phyloP scores from a whole-genome alignment of 2,113 vertebrate genomes.

The Condylura cristata region DNA sequence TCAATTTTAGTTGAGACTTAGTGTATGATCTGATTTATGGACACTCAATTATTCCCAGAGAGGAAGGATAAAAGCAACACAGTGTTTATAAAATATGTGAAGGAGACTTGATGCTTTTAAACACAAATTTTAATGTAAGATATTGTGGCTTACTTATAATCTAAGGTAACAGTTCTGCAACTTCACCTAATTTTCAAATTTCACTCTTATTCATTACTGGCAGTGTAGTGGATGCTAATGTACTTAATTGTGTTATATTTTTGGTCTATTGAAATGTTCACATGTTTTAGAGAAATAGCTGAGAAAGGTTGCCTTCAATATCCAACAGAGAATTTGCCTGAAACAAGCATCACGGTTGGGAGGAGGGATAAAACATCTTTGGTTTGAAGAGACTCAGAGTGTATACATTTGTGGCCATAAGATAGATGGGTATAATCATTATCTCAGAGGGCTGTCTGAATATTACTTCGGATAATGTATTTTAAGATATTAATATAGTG shows the following conservation, averaged over 20 bases:
- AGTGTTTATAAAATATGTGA: neutral
- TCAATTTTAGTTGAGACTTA: neutral
- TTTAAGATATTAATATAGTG: neutral
- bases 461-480: neutral
- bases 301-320: neutral
- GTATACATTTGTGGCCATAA: no score
- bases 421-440: no score
- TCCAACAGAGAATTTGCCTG: neutral
- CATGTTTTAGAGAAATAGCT: neutral
- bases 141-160: neutral
- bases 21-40: neutral
- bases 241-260: neutral
- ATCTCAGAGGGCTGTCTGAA: neutral
- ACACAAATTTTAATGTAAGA: neutral
- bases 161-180: neutral
- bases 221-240: neutral
- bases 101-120: neutral
- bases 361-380: neutral
- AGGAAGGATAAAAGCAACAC: neutral
- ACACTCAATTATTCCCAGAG: neutral
- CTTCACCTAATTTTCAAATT: constrained; percentile 28
- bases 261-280: neutral
- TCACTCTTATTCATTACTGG: neutral
- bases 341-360: neutral
- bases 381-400: neutral